Evolutionary conservation across 2,113 vertebrate genomes (phyloP).

Genomic region (Pterocles gutturalis): DNA sequence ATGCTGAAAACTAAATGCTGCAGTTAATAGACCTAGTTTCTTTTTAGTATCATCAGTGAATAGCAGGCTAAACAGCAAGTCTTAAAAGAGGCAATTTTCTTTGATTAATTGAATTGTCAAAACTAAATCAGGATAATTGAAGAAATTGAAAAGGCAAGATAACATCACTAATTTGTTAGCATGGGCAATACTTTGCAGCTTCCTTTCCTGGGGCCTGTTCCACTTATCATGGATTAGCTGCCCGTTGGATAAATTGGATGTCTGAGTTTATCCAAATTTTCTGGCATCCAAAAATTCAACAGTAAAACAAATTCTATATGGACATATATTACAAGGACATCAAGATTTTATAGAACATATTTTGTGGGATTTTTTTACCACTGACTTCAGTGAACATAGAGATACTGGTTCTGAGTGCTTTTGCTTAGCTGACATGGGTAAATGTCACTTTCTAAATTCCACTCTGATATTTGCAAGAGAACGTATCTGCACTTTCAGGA

Average conservation of each 20-base stretch:
- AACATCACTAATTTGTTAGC: background rate
- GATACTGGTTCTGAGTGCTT: background rate
- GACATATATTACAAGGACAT: background rate
- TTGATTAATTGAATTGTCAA: background rate
- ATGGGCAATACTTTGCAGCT: background rate
- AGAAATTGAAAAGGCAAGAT: background rate
- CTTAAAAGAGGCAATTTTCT: background rate
- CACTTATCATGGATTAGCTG: background rate
- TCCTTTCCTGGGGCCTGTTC: background rate
- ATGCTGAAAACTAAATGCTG: background rate
- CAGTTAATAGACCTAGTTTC: background rate
- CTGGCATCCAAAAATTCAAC: background rate
- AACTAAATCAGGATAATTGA: background rate
- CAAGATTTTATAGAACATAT: background rate
- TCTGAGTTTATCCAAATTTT: background rate
- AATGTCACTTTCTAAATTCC: constrained; percentile 21
- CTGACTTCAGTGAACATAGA: background rate
- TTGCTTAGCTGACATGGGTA: background rate
- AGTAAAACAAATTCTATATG: background rate
- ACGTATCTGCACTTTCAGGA: background rate
- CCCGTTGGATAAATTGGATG: background rate
- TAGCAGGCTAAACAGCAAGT: background rate
- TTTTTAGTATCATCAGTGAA: background rate
- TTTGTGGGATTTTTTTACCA: background rate
- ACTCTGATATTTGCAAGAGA: constrained; percentile 9